A percentile compares a stretch with the other conserved stretches of the same genome.
Evolutionary conservation across 2,888 invertebrate genomes (phyloP).

Genomic region (Luperina nickerlii): DNA sequence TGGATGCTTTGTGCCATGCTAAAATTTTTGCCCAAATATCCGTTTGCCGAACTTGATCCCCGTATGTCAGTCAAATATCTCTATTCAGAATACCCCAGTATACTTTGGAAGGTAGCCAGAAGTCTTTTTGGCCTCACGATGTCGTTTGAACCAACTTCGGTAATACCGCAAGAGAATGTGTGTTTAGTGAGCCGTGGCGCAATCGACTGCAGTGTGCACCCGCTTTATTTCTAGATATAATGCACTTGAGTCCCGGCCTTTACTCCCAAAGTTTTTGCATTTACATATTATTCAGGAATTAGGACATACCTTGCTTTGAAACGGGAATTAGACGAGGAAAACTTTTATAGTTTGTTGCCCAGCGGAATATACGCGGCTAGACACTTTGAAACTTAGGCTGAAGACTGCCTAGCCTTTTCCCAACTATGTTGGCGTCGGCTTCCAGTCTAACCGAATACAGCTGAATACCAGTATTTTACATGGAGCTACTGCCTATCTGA

Average conservation of each 20-base stretch:
- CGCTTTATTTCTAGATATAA: constrained; percentile 51
- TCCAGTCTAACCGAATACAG: background rate
- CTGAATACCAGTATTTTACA: background rate
- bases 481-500: background rate
- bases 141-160: constrained; percentile 84
- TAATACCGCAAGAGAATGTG: constrained; percentile 74
- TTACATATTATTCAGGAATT: constrained; percentile 53
- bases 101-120: constrained; percentile 86
- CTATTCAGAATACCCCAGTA: constrained; percentile 78
- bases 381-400: background rate
- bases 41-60: constrained; percentile 40
- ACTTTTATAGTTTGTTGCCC: constrained; percentile 20
- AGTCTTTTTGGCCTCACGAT: constrained; percentile 90
- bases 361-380: constrained; percentile 5
- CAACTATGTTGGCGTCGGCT: background rate
- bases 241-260: constrained; percentile 42
- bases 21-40: background rate
- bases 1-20: background rate
- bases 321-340: constrained; percentile 28
- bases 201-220: constrained; percentile 37
- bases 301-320: constrained; percentile 42
- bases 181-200: constrained; percentile 73
- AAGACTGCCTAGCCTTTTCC: background rate
- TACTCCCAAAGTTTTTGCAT: constrained; percentile 49
- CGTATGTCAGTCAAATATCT: constrained; percentile 74